These are phyloP conservation scores for Maccullochella peelii DNA, from an alignment of 2,113 vertebrate species.

Conservation along the genomic window DNA sequence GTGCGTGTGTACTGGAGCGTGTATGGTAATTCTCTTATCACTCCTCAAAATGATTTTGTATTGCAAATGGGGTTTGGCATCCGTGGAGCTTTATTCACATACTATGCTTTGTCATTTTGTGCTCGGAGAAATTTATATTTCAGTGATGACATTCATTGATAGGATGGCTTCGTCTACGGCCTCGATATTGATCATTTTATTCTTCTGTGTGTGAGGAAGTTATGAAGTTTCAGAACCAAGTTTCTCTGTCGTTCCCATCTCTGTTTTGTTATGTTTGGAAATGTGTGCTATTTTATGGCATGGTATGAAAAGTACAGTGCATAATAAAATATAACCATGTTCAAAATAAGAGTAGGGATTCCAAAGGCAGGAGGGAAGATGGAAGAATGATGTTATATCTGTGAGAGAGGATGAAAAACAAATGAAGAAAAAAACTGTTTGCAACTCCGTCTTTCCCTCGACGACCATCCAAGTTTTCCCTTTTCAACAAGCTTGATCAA, in stretches of 20 bases:
- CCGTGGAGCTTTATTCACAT: constrained; percentile 1
- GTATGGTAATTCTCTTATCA: not conserved
- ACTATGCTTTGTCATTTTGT: constrained; percentile 14
- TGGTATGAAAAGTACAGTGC: not conserved
- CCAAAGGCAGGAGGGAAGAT: not conserved
- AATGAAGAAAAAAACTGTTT: constrained; percentile 21
- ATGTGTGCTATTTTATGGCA: not conserved
- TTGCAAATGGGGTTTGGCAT: not conserved
- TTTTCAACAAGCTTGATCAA: constrained; percentile 61
- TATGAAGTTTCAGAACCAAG: not conserved
- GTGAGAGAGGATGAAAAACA: not conserved
- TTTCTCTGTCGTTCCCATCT: not conserved
- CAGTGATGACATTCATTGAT: not conserved
- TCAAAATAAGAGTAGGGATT: constrained; percentile 8
- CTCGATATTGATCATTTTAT: constrained; percentile 19
- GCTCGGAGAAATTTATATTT: not conserved
- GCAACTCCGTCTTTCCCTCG: constrained; percentile 23
- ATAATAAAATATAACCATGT: constrained; percentile 7
- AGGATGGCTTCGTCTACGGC: not conserved
- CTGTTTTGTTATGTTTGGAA: constrained; percentile 5
- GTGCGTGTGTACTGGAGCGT: not conserved
- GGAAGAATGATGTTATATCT: constrained; percentile 8
- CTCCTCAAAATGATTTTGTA: not conserved
- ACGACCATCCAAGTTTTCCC: constrained; percentile 39
- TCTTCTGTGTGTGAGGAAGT: constrained; percentile 5